Conservation (phyloP, 2,797 vertebrate genomes). For the Sparidentex hasta region DNA sequence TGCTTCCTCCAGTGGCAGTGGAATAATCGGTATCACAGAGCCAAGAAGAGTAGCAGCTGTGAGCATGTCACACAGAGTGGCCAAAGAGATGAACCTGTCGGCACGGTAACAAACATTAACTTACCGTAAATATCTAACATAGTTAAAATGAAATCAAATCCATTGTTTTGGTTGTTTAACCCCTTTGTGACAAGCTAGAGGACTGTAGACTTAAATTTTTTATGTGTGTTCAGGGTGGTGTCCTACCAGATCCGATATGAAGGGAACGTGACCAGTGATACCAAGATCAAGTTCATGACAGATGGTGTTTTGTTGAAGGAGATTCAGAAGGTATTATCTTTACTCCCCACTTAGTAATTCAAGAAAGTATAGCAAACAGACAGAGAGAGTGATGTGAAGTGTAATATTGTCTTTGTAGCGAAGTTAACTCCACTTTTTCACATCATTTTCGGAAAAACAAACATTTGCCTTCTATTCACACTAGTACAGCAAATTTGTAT, state of each 20-base stretch:
- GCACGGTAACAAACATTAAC: conserved; percentile 82
- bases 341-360: background rate
- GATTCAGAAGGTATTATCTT: conserved; percentile 91
- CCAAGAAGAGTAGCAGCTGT: conserved; percentile 95
- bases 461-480: too few species aligned
- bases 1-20: conserved; percentile 75
- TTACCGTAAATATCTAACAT: background rate
- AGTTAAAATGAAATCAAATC: background rate
- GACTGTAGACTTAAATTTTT: background rate
- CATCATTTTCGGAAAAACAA: too few species aligned
- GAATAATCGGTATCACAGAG: conserved; percentile 93
- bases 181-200: background rate
- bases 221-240: conserved; percentile 87
- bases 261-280: conserved; percentile 93
- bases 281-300: conserved; percentile 98
- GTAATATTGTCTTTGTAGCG: too few species aligned
- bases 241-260: conserved; percentile 98
- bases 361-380: background rate
- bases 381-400: background rate
- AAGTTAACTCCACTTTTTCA: too few species aligned
- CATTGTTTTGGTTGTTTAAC: background rate
- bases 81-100: conserved; percentile 95
- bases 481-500: too few species aligned
- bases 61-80: conserved; percentile 96
- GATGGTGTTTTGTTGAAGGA: conserved; percentile 97